Conservation (phyloP, 2,888 invertebrate genomes). For the Caenorhabditis sp. region DNA sequence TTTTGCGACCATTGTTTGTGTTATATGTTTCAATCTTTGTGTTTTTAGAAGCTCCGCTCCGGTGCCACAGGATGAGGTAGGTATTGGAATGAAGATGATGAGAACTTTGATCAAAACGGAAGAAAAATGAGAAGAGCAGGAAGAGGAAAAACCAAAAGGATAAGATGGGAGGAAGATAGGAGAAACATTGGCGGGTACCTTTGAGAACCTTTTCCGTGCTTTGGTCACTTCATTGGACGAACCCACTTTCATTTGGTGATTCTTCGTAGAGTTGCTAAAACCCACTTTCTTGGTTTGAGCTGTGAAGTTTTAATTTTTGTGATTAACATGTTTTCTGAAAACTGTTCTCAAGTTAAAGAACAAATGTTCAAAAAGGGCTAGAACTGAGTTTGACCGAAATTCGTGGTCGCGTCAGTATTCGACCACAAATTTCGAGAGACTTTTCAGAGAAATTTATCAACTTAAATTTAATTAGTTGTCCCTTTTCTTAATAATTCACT, state of each 20-base stretch:
- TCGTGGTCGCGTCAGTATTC: too few species aligned
- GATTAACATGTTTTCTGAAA: too few species aligned
- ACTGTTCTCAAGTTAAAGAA: too few species aligned
- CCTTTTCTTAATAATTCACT: not conserved
- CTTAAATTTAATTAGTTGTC: not conserved
- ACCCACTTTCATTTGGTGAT: slow-evolving; percentile 6
- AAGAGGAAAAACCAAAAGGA: not conserved
- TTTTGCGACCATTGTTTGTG: slow-evolving; percentile 31
- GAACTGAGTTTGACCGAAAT: too few species aligned
- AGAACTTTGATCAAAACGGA: slow-evolving; percentile 46
- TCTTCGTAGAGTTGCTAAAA: not conserved
- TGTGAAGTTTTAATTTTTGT: too few species aligned
- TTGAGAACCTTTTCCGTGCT: slow-evolving; percentile 50
- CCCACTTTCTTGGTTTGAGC: not conserved
- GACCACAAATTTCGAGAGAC: not conserved
- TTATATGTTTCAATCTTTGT: slow-evolving; percentile 42
- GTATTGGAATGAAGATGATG: slow-evolving; percentile 10
- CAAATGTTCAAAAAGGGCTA: too few species aligned
- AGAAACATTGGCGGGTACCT: slow-evolving; percentile 29
- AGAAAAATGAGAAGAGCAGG: slow-evolving; percentile 15
- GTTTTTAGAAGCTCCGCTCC: slow-evolving; percentile 61
- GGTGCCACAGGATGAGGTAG: slow-evolving; percentile 58
- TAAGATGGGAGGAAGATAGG: slow-evolving; percentile 6
- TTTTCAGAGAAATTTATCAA: too few species aligned
- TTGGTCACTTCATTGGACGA: slow-evolving; percentile 41